A percentile compares a stretch with the other conserved stretches of the same genome.
Conservation (phyloP, 2,888 invertebrate species). For the Orthosia gracilis region DNA sequence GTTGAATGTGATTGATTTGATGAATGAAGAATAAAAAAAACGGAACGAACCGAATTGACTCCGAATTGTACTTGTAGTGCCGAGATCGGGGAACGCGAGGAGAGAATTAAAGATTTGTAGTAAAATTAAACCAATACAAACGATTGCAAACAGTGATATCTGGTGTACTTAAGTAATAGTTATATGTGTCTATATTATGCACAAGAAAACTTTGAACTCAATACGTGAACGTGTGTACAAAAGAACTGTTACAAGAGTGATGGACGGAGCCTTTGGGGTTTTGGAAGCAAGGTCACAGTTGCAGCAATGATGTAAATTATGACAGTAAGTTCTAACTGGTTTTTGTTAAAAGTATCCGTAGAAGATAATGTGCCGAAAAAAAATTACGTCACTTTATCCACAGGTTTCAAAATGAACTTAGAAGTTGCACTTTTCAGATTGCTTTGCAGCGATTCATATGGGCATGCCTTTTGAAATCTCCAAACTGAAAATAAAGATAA, state of each 20-base stretch:
- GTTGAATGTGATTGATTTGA: conserved; percentile 46
- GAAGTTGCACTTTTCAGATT: conserved; percentile 22
- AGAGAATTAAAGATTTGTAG: conserved; percentile 24
- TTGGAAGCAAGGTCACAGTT: conserved; percentile 81
- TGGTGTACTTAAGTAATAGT: conserved; percentile 29
- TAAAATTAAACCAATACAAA: conserved; percentile 25
- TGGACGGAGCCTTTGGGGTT: conserved; percentile 67
- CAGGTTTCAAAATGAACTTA: conserved; percentile 42
- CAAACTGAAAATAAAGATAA: background rate
- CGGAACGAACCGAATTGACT: conserved; percentile 45
- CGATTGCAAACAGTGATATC: conserved; percentile 40
- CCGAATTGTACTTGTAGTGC: too few relatives aligned
- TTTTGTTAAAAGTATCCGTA: conserved; percentile 43
- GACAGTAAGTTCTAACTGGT: conserved; percentile 77
- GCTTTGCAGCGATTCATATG: conserved; percentile 1
- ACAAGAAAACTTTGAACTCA: conserved; percentile 44
- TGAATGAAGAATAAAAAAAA: conserved; percentile 52
- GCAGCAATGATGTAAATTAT: conserved; percentile 85
- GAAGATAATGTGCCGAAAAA: conserved; percentile 27
- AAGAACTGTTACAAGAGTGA: conserved; percentile 62
- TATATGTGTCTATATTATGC: conserved; percentile 45
- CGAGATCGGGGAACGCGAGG: conserved; percentile 40
- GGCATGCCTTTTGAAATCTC: background rate
- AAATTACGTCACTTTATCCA: conserved; percentile 57
- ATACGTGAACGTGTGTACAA: conserved; percentile 54